Conservation (phyloP, 1,140 invertebrate species). For the Dolichoris vasculosae region DNA sequence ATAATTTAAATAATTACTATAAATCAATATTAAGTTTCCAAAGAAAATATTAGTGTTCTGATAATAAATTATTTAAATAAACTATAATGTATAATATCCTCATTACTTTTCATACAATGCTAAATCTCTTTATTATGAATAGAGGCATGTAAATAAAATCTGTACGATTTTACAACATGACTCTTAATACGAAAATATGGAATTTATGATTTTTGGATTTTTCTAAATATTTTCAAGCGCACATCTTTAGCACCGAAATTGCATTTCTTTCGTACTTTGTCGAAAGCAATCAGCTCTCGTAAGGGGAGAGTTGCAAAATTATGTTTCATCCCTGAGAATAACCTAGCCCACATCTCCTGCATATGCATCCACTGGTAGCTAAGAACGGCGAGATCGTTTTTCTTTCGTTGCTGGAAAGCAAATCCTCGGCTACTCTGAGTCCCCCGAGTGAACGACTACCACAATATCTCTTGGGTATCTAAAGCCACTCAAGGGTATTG, state of each 20-base stretch:
- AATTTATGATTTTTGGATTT: not conserved
- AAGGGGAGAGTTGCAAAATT: constrained; percentile 15
- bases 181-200: too few relatives aligned
- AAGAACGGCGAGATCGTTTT: constrained; percentile 58
- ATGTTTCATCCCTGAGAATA: not conserved
- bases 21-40: too few relatives aligned
- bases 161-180: too few relatives aligned
- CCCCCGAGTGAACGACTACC: constrained; percentile 38
- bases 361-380: constrained; percentile 69
- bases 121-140: too few relatives aligned
- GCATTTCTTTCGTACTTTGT: not conserved
- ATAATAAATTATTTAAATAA: too few relatives aligned
- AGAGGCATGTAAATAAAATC: too few relatives aligned
- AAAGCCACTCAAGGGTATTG: constrained; percentile 70
- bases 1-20: too few relatives aligned
- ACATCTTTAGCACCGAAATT: not conserved
- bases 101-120: too few relatives aligned
- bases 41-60: too few relatives aligned
- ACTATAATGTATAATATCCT: too few relatives aligned
- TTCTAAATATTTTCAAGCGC: not conserved
- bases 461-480: constrained; percentile 58
- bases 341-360: constrained; percentile 58
- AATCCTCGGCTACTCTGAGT: constrained; percentile 62
- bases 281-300: not conserved
- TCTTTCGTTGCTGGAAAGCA: constrained; percentile 64